Conservation (phyloP, 2,888 invertebrate genomes). For the Apamea crenata region DNA sequence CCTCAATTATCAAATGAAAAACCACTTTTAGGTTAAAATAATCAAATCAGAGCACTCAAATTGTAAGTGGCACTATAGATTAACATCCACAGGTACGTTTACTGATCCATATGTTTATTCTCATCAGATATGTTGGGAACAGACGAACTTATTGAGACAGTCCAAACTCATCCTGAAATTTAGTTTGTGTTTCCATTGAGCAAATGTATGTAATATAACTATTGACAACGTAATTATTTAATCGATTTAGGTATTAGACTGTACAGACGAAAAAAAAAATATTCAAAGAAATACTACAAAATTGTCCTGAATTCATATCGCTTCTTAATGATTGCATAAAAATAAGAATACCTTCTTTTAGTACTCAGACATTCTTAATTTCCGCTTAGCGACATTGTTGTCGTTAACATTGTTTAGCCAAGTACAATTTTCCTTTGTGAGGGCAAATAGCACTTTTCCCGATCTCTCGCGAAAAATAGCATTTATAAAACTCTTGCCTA, state of each 20-base stretch:
- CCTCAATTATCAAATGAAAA: not conserved
- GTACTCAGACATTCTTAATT: constrained; percentile 32
- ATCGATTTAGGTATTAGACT: not conserved
- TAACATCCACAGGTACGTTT: not conserved
- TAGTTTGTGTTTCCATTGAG: not conserved
- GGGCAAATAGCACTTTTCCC: not conserved
- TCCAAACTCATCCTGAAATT: not conserved
- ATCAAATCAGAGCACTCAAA: not conserved
- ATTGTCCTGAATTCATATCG: not conserved
- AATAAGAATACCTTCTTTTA: constrained; percentile 7
- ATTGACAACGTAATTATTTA: not conserved
- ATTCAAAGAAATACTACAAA: not conserved
- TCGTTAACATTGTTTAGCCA: constrained; percentile 13
- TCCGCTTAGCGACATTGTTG: constrained; percentile 23
- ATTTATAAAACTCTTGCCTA: not conserved
- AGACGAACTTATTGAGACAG: not conserved
- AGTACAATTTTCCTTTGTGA: constrained; percentile 3
- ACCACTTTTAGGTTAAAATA: not conserved
- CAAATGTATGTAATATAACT: not conserved
- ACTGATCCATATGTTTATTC: not conserved
- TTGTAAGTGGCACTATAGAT: not conserved
- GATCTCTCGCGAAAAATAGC: not conserved
- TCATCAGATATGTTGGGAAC: not conserved
- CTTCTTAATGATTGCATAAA: constrained; percentile 17
- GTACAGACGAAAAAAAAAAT: too few species aligned